Conservation (phyloP, 92 coral and sea anemone species). For the Porites lobata region DNA sequence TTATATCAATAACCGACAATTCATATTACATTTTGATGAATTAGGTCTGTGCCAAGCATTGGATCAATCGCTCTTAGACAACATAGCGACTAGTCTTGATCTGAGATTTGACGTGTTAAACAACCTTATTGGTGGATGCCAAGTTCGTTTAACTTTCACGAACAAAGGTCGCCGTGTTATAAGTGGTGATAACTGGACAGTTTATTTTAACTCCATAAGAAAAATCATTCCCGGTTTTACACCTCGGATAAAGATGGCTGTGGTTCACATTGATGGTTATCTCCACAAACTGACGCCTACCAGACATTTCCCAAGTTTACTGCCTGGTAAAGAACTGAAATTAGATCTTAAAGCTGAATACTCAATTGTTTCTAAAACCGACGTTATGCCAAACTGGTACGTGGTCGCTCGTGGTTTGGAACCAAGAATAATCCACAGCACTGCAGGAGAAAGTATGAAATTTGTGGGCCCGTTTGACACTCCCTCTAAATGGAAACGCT, state of each 20-base stretch:
- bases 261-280: conserved; percentile 73
- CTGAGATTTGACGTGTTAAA: conserved; percentile 84
- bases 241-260: conserved; percentile 21
- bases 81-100: conserved; percentile 85
- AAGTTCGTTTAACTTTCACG: conserved; percentile 73
- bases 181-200: conserved; percentile 75
- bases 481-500: conserved; percentile 84
- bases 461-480: conserved; percentile 85
- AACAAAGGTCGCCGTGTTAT: conserved; percentile 79
- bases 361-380: conserved; percentile 82
- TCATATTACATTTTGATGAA: neutral
- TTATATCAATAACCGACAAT: neutral
- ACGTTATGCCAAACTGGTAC: conserved; percentile 96
- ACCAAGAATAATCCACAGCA: conserved; percentile 78
- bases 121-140: conserved; percentile 79
- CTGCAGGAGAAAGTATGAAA: conserved; percentile 77
- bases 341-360: conserved; percentile 41
- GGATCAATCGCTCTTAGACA: conserved; percentile 77
- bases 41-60: conserved; percentile 61
- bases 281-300: conserved; percentile 70
- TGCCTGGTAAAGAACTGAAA: conserved; percentile 3
- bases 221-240: conserved; percentile 29
- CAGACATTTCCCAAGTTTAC: conserved; percentile 40
- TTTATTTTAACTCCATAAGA: conserved; percentile 85
- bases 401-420: conserved; percentile 79